Conservation (phyloP, 1,140 invertebrate genomes). For the Frieseomelitta varia region DNA sequence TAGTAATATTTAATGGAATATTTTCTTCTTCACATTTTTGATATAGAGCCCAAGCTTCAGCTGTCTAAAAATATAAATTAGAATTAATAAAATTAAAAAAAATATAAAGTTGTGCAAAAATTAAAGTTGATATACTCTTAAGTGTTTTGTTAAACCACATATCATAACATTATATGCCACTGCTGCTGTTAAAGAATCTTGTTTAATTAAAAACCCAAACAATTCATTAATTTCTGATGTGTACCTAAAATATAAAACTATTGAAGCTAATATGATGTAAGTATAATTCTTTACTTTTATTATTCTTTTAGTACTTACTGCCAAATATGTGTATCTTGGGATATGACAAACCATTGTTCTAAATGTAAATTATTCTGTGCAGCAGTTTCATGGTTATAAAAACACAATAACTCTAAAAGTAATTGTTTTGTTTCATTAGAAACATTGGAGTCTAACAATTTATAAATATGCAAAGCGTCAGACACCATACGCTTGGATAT, state of each 20-base stretch:
- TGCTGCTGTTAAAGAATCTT: conserved; percentile 77
- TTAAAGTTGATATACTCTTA: conserved; percentile 60
- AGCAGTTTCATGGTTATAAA: conserved; percentile 88
- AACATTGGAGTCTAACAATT: conserved; percentile 85
- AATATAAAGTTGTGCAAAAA: background rate
- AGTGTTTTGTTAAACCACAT: conserved; percentile 84
- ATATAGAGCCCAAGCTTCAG: conserved; percentile 85
- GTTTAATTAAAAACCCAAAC: conserved; percentile 76
- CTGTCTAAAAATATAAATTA: conserved; percentile 77
- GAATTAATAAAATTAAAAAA: background rate
- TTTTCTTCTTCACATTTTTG: conserved; percentile 86
- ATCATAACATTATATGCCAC: conserved; percentile 83
- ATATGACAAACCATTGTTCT: conserved; percentile 86
- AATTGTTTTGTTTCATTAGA: conserved; percentile 86
- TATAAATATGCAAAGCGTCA: conserved; percentile 89
- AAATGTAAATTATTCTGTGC: conserved; percentile 87
- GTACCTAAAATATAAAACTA: conserved; percentile 52
- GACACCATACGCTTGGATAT: conserved; percentile 86
- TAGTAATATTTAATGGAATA: conserved; percentile 84
- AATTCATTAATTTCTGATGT: conserved; percentile 58
- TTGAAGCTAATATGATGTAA: conserved; percentile 5
- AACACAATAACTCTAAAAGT: conserved; percentile 92
- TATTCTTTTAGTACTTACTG: conserved; percentile 81
- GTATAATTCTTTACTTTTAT: background rate
- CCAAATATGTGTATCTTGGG: conserved; percentile 85